A percentile compares a stretch with the other conserved stretches of the same genome.
These are phyloP conservation scores for Catostomus latipinnis DNA, from an alignment of 2,797 vertebrate genomes.

Conservation along the genomic window DNA sequence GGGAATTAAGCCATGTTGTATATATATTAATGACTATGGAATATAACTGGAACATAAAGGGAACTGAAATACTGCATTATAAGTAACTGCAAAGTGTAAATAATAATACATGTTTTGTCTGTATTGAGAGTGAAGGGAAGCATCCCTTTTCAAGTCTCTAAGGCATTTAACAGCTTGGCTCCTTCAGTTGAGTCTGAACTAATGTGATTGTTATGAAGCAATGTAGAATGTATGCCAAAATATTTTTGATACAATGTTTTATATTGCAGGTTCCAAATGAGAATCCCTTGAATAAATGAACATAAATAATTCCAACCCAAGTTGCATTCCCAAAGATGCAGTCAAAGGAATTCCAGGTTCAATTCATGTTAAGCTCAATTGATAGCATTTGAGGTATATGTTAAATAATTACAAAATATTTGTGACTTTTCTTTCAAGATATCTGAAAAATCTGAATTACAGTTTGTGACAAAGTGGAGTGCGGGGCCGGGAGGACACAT, in stretches of 20 bases:
- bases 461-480: too few species aligned
- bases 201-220: neutral
- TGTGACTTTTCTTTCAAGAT: too few species aligned
- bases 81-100: constrained; percentile 29
- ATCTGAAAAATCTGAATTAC: too few species aligned
- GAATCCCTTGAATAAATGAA: constrained; percentile 4
- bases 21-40: constrained; percentile 29
- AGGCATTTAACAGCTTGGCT: neutral
- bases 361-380: too few species aligned
- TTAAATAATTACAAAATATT: too few species aligned
- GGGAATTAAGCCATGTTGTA: constrained; percentile 11
- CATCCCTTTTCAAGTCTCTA: neutral
- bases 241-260: constrained; percentile 21
- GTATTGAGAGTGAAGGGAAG: neutral
- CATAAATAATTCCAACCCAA: neutral
- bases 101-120: constrained; percentile 1
- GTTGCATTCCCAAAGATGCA: neutral
- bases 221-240: constrained; percentile 11
- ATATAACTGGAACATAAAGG: constrained; percentile 46
- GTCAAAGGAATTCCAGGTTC: neutral
- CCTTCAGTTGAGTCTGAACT: constrained; percentile 3
- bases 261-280: constrained; percentile 3
- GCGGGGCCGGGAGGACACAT: too few species aligned
- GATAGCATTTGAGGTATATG: too few species aligned
- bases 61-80: constrained; percentile 23